Evolutionary conservation across 1,140 invertebrate species (phyloP).

Genomic region (Hylaeus volcanicus): DNA sequence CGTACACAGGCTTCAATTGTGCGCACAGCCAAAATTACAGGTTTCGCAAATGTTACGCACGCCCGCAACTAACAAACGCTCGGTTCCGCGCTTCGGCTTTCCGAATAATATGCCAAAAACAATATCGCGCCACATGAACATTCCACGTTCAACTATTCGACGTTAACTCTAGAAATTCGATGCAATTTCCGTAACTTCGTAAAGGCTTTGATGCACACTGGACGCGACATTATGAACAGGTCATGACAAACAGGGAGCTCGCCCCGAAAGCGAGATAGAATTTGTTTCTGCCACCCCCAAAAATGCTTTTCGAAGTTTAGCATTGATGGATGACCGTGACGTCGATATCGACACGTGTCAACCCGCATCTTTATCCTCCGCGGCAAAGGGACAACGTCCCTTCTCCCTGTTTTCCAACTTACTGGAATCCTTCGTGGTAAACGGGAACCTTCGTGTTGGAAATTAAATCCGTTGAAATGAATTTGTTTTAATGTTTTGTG

Average conservation of each 20-base stretch:
- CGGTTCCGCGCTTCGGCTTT: slow-evolving; percentile 4
- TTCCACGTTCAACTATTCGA: neutral
- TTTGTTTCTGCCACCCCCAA: neutral
- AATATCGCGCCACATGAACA: neutral
- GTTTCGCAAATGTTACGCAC: slow-evolving; percentile 45
- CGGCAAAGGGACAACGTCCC: too few species aligned
- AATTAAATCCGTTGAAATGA: too few species aligned
- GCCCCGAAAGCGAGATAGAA: neutral
- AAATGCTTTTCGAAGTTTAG: neutral
- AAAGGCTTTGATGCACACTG: neutral
- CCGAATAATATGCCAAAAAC: slow-evolving; percentile 10
- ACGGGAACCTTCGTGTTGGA: too few species aligned
- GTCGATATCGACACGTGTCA: slow-evolving; percentile 17
- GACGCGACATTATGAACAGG: neutral
- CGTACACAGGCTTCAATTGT: slow-evolving; percentile 8
- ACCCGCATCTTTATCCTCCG: slow-evolving; percentile 6
- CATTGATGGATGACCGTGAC: slow-evolving; percentile 8
- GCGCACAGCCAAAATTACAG: slow-evolving; percentile 44
- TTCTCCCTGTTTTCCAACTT: too few species aligned
- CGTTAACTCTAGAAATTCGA: slow-evolving; percentile 11
- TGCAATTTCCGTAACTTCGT: neutral
- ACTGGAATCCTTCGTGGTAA: too few species aligned
- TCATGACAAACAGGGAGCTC: neutral
- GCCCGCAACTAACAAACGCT: slow-evolving; percentile 33
- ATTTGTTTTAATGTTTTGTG: too few species aligned